Evolutionary conservation across 2,113 vertebrate species (phyloP), one percentile per base, ranked within the genome.

Genomic region (Hystrix cristata): DNA sequence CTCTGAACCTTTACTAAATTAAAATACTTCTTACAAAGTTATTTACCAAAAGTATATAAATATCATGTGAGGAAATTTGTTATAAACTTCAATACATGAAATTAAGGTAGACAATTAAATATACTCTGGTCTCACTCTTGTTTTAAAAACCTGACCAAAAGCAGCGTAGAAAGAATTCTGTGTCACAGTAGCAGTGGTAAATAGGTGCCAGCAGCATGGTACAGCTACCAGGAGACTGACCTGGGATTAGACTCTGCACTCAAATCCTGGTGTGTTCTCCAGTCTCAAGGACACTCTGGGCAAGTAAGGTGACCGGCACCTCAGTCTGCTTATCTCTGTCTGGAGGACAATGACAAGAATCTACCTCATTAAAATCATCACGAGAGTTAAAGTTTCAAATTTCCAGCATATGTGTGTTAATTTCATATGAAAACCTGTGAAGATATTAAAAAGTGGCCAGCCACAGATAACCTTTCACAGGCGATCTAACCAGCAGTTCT

Each of bases 51-150:
- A 53, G 19, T 46, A 27, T 95, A 27, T 29, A 51, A 60, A 34
- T 25, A 18, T 15, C 31, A 5, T 46, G 16, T 31, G 31, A 62
- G 27, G 83, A 89, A 80, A 71, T 2, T 14, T 93, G 48, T 72
- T 72, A 51, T 16, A 83, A 80, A 23, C 85, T 21, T 88, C 69
- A 81, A 62, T 57, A 74, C 91, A 89, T 38, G 94, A 86, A 95
- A 94, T 71, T 48, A 81, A 95, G 59, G n/a, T 5, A 86, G 69
- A 79, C 80, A 64, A 91, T 67, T 83, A 86, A 90, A 86, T 38
- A 91, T 6, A 13, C 62, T 86, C 29, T 82, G 31, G 43, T 88
- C 85, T 87, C 62, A 65, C n/a, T 3, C 3, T 80, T 60, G 7
- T 74, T 78, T 94, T 69, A 72, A 76, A 89, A 88, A 69, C 9